phyloP scores from a whole-genome alignment of 2,797 vertebrate species.

The Vipera ursinii region DNA sequence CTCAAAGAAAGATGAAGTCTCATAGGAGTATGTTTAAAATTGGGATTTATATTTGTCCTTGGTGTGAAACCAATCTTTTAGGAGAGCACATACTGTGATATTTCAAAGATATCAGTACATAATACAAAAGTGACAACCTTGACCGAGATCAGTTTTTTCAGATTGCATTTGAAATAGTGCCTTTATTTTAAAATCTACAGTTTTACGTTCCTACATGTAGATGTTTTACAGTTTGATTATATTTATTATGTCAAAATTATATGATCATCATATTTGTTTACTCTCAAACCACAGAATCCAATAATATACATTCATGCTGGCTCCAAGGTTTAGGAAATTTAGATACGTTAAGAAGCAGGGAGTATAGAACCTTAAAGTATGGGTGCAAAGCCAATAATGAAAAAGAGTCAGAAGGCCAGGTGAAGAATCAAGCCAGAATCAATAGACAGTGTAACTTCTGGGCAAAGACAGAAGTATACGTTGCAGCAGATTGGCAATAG shows the following conservation, averaged over 20 bases:
- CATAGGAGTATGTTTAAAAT: conserved; percentile 8
- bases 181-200: not conserved
- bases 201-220: not conserved
- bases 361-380: not conserved
- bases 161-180: not conserved
- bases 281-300: not conserved
- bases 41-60: conserved; percentile 24
- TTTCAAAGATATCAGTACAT: conserved; percentile 7
- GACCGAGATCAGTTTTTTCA: not conserved
- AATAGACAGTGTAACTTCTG: not conserved
- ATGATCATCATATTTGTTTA: too few relatives aligned
- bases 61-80: conserved; percentile 4
- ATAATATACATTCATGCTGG: not conserved
- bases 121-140: not conserved
- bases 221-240: not conserved
- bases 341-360: not conserved
- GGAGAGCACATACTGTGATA: not conserved
- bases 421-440: not conserved
- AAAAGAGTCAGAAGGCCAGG: too few relatives aligned
- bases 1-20: conserved; percentile 12
- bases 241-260: not conserved
- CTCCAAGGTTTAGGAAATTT: not conserved
- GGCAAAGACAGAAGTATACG: not conserved
- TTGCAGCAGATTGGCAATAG: not conserved
- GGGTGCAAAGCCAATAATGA: not conserved